phyloP scores from a whole-genome alignment of 2,113 vertebrate species.

The Passer domesticus region DNA sequence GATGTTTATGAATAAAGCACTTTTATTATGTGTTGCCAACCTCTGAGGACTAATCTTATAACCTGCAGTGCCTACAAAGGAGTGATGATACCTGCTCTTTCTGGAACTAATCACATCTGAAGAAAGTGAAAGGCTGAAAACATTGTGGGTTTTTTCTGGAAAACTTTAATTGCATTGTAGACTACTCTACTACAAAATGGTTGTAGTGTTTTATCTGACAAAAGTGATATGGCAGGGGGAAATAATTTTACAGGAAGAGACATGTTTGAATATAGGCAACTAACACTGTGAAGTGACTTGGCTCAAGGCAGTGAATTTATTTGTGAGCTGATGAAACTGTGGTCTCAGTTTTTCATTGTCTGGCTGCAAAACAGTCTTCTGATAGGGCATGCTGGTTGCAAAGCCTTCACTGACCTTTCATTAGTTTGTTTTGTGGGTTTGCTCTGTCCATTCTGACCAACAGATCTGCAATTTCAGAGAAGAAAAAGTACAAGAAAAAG shows the following conservation, averaged over 20 bases:
- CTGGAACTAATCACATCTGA: conserved; percentile 70
- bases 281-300: background rate
- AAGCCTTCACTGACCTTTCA: background rate
- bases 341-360: conserved; percentile 1
- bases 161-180: conserved; percentile 58
- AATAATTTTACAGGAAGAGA: conserved; percentile 16
- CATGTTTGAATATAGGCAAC: background rate
- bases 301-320: background rate
- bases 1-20: conserved; percentile 73
- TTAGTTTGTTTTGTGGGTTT: conserved; percentile 1
- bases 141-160: background rate
- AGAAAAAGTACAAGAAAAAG: background rate
- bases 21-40: conserved; percentile 71
- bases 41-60: conserved; percentile 64
- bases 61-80: conserved; percentile 57
- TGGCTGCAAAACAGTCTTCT: background rate
- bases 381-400: background rate
- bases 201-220: conserved; percentile 63
- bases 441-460: background rate
- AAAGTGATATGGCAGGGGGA: conserved; percentile 29
- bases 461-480: background rate
- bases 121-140: conserved; percentile 71
- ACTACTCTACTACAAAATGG: conserved; percentile 54
- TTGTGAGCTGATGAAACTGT: background rate
- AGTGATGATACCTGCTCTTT: conserved; percentile 73